phyloP scores from a whole-genome alignment of 2,113 vertebrate genomes.

The Laticauda colubrina region DNA sequence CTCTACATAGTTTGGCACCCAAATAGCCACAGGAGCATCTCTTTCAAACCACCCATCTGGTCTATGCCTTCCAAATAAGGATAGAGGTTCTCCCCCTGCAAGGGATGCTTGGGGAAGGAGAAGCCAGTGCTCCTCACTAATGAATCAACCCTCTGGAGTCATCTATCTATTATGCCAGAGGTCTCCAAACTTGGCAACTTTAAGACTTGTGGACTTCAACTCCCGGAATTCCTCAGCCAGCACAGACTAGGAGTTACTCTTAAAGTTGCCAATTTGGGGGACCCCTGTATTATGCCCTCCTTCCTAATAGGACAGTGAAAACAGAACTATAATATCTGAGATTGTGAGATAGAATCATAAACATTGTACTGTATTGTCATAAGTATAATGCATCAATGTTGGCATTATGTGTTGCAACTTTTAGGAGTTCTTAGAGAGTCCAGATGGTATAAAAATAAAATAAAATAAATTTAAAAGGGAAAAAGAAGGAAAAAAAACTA shows the following conservation, averaged over 20 bases:
- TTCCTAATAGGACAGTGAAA: not conserved
- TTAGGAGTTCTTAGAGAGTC: not conserved
- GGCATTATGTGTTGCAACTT: not conserved
- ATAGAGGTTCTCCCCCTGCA: not conserved
- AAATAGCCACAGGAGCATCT: not conserved
- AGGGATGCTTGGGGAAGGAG: not conserved
- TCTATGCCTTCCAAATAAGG: not conserved
- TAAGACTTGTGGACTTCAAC: too few relatives aligned
- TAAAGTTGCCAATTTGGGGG: too few relatives aligned
- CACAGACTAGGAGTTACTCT: too few relatives aligned
- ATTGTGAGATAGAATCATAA: not conserved
- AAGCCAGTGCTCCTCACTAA: not conserved
- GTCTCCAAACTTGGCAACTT: too few relatives aligned
- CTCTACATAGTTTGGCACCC: not conserved
- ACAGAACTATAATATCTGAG: not conserved
- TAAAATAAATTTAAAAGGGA: not conserved
- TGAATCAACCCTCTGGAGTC: not conserved
- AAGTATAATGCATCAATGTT: not conserved
- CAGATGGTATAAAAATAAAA: not conserved
- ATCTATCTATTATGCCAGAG: not conserved
- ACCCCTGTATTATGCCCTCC: not conserved
- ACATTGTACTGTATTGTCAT: not conserved
- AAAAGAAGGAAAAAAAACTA: not conserved
- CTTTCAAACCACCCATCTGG: not conserved
- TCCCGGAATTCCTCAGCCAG: too few relatives aligned